These are phyloP conservation scores for Heteromurus nitidus DNA, from an alignment of 2,888 invertebrate genomes.

Conservation along the genomic window DNA sequence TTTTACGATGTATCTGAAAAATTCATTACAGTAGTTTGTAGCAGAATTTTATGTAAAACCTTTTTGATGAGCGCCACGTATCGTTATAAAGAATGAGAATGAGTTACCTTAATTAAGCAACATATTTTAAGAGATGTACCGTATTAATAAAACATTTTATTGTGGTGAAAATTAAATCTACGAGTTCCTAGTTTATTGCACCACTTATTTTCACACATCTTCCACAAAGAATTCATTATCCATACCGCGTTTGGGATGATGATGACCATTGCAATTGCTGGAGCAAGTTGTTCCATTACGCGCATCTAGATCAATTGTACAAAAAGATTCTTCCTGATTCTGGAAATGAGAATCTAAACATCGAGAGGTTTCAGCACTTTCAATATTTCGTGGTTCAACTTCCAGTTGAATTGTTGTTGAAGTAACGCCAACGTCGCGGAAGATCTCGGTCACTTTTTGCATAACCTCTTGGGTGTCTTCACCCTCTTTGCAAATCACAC, in stretches of 20 bases:
- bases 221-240: background rate
- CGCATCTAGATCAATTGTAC: too few species aligned
- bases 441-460: slow-evolving; percentile 92
- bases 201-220: background rate
- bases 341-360: too few species aligned
- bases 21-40: slow-evolving; percentile 47
- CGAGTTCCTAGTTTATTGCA: background rate
- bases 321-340: too few species aligned
- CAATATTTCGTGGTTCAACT: background rate
- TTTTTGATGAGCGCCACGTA: slow-evolving; percentile 41
- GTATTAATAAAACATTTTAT: slow-evolving; percentile 46
- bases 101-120: slow-evolving; percentile 60
- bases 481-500: slow-evolving; percentile 90
- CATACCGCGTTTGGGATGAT: background rate
- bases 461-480: slow-evolving; percentile 98
- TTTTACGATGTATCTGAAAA: slow-evolving; percentile 14
- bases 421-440: slow-evolving; percentile 96
- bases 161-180: slow-evolving; percentile 38
- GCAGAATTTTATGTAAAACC: slow-evolving; percentile 35
- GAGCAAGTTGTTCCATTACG: too few species aligned
- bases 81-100: slow-evolving; percentile 48
- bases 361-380: background rate
- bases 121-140: slow-evolving; percentile 48
- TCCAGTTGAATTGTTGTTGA: slow-evolving; percentile 99
- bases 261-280: background rate